Evolutionary conservation across 2,888 invertebrate species (phyloP).

Genomic region (Anthoptus insignis): DNA sequence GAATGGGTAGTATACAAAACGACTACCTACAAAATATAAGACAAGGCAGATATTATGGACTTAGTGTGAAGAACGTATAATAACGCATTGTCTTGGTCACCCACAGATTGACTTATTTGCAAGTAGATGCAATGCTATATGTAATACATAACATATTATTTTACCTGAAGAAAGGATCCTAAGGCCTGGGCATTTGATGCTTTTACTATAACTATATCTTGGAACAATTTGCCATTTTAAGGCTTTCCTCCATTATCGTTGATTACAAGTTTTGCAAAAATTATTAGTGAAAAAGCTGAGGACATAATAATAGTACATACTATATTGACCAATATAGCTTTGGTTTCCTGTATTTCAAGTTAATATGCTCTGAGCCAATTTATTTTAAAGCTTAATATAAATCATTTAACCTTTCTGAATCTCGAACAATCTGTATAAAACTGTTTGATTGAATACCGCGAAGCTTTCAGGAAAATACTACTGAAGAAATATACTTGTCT

Average conservation of each 20-base stretch:
- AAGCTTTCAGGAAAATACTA: slow-evolving; percentile 24
- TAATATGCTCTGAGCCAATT: neutral
- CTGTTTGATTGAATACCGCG: slow-evolving; percentile 24
- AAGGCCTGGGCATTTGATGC: no score
- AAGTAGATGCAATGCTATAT: no score
- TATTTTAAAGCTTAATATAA: slow-evolving; percentile 14
- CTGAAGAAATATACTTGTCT: slow-evolving; percentile 12
- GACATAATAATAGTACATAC: slow-evolving; percentile 39
- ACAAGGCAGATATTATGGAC: slow-evolving; percentile 21
- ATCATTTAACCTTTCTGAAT: slow-evolving; percentile 3
- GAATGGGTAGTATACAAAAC: slow-evolving; percentile 37
- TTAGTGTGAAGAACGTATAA: slow-evolving; percentile 30
- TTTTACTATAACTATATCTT: slow-evolving; percentile 30
- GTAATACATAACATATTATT: no score
- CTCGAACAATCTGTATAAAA: slow-evolving; percentile 12
- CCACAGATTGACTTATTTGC: no score
- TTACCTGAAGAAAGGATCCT: no score
- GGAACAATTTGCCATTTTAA: slow-evolving; percentile 32
- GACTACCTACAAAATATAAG: slow-evolving; percentile 23
- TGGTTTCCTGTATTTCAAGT: slow-evolving; percentile 18
- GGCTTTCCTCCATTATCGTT: slow-evolving; percentile 37
- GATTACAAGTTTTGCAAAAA: slow-evolving; percentile 25
- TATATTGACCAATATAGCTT: slow-evolving; percentile 37
- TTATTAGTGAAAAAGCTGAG: slow-evolving; percentile 28
- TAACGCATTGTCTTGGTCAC: no score